These are phyloP conservation scores for Aricia artaxerxes DNA, from an alignment of 2,888 invertebrate species.

Conservation along the genomic window DNA sequence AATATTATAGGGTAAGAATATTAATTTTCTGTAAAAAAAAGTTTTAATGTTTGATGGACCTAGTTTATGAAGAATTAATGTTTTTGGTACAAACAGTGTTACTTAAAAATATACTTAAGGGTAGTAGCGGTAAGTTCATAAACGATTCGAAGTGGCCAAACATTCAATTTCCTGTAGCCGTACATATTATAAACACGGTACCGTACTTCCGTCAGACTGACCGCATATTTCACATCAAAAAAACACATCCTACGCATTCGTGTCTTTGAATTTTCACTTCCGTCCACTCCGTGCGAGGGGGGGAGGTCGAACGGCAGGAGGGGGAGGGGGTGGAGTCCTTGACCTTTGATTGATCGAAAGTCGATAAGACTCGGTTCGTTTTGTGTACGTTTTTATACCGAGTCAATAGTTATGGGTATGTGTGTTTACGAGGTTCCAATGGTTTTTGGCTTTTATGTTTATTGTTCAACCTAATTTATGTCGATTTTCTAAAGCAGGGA, in stretches of 20 bases:
- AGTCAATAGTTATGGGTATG: not conserved
- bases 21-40: no score
- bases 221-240: not conserved
- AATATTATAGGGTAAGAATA: no score
- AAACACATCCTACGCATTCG: not conserved
- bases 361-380: constrained; percentile 35
- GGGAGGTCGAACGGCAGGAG: not conserved
- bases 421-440: not conserved
- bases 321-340: constrained; percentile 35
- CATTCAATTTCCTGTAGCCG: no score
- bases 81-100: no score
- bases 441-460: not conserved
- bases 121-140: no score
- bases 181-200: no score
- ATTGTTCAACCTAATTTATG: not conserved
- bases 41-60: no score
- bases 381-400: constrained; percentile 21
- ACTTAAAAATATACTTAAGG: no score
- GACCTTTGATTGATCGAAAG: constrained; percentile 40
- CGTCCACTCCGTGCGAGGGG: not conserved
- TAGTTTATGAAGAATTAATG: no score
- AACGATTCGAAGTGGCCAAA: no score
- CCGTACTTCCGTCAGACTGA: no score
- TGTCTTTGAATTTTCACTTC: not conserved
- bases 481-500: no score